Evolutionary conservation across 2,888 invertebrate species (phyloP), one percentile per base, ranked within the genome.

Genomic region (Pyrrhia umbra): DNA sequence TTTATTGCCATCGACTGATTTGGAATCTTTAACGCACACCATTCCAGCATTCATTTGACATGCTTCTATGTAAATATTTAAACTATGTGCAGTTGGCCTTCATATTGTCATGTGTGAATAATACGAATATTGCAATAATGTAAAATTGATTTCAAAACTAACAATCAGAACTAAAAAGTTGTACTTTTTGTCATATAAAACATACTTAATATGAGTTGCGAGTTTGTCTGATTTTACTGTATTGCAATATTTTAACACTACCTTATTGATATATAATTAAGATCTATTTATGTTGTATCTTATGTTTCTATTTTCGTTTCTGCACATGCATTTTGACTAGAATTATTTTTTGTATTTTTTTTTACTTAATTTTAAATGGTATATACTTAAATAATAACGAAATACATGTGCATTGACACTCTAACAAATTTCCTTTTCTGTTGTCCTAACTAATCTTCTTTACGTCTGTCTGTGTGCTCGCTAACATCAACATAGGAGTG

Each of bases 401-500:
- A 20, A 20, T 77, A 79, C 85, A 87, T 88, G 84, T 92, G 90
- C 86, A 89, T 78, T 85, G 83, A 89, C 86, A 79, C 61, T 59
- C 57, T 79, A 80, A 80, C 75, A 70, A 68, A 66, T 80, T 75
- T 74, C 77, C 71, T 87, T 81, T 87, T 86, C 86, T 86, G 79
- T 87, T 85, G 80, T 83, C 84, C 84, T 88, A 75, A 92, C 92
- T 93, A 93, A 93, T 90, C 85, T 83, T 91, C 89, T 92, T 78
- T 90, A 83, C 90, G 82, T 91, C 87, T 83, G 79, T 82, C 81
- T 89, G 85, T 92, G 85, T 90, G 89, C 90, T 92, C 89, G 93
- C 94, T 94, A 94, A 94, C 91, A 86, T 85, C 89, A 83, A 83
- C 88, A 79, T 90, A 95, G 95, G 92, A 94, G 95, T 88, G 94